phyloP scores from a whole-genome alignment of 2,888 invertebrate genomes.

The Plagiodera versicolora region DNA sequence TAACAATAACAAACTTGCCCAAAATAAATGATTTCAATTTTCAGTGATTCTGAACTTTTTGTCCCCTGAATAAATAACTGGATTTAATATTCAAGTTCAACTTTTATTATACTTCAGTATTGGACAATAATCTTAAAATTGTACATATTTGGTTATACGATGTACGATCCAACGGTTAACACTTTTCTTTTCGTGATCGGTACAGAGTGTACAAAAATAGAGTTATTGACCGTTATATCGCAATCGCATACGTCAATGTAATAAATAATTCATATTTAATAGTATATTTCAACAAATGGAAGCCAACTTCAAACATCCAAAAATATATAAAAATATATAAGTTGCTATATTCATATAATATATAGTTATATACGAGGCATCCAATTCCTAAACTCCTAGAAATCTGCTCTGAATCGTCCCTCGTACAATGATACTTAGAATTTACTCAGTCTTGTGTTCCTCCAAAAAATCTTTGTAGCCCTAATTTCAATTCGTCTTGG shows the following conservation, averaged over 20 bases:
- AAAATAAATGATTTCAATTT: too few species aligned
- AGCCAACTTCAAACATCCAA: neutral
- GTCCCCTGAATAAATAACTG: neutral
- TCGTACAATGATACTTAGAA: too few species aligned
- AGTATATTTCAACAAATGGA: neutral
- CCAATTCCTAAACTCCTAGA: too few species aligned
- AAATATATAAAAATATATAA: neutral
- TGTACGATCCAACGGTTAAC: neutral
- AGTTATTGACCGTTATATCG: neutral
- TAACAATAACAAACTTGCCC: too few species aligned
- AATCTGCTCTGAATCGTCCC: too few species aligned
- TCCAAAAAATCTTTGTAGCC: too few species aligned
- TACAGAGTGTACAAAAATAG: neutral
- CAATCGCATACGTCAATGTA: neutral
- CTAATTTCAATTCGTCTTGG: too few species aligned
- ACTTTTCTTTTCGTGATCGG: neutral
- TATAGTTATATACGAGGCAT: too few species aligned
- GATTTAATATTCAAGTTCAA: neutral
- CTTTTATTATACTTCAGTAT: neutral
- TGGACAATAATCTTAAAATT: neutral
- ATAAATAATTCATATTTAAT: neutral
- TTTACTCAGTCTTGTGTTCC: too few species aligned
- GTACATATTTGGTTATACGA: neutral
- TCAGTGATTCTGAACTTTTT: too few species aligned
- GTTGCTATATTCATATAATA: slow-evolving; percentile 1